A percentile compares a stretch with the other conserved stretches of the same genome.
Evolutionary conservation across 2,797 vertebrate genomes (phyloP).

Genomic region (Scyliorhinus canicula): DNA sequence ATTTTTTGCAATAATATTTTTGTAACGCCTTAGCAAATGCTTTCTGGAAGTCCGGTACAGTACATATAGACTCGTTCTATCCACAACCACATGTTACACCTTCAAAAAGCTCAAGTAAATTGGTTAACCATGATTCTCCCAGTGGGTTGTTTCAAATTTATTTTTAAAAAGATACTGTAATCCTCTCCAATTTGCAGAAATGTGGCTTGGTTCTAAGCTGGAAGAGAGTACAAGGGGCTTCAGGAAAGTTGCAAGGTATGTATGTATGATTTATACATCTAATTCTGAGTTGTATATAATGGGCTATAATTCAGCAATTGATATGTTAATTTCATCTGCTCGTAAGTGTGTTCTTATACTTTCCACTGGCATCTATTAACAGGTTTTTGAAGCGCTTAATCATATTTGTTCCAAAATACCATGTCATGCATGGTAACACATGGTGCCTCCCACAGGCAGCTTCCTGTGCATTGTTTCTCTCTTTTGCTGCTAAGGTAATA

Average conservation of each 20-base stretch:
- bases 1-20: too few species aligned
- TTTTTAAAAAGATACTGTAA: too few species aligned
- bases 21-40: too few species aligned
- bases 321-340: not conserved
- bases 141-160: not conserved
- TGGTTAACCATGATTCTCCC: too few species aligned
- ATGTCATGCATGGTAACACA: not conserved
- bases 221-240: constrained; percentile 98
- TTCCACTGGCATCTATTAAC: not conserved
- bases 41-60: too few species aligned
- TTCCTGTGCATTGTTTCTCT: not conserved
- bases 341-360: not conserved
- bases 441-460: not conserved
- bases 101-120: too few species aligned
- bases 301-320: not conserved
- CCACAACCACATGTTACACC: too few species aligned
- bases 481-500: not conserved
- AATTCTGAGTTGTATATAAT: not conserved
- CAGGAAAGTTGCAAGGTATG: constrained; percentile 97
- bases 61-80: too few species aligned
- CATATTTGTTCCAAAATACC: not conserved
- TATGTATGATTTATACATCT: constrained; percentile 50
- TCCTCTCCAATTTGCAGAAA: constrained; percentile 66
- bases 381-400: not conserved
- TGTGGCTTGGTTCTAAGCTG: constrained; percentile 97